Percentiles rank a stretch among this genome's conserved stretches.
phyloP scores from a whole-genome alignment of 1,140 invertebrate genomes.

The Phocides pigmalion region DNA sequence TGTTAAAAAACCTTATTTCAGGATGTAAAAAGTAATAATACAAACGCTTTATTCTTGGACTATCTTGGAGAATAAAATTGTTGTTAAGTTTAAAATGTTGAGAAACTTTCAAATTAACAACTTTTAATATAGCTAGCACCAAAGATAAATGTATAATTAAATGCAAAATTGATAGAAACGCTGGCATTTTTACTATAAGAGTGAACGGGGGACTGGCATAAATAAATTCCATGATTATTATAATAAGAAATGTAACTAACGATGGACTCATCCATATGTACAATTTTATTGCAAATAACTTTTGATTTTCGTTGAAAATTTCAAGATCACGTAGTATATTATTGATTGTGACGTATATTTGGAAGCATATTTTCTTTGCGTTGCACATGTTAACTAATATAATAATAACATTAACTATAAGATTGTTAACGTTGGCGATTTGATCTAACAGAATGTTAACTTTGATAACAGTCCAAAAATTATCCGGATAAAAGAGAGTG shows the following conservation, averaged over 20 bases:
- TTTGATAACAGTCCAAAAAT: slow-evolving; percentile 38
- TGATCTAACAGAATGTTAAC: slow-evolving; percentile 45
- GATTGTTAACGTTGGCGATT: slow-evolving; percentile 52
- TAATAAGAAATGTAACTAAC: slow-evolving; percentile 36
- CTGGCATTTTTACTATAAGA: slow-evolving; percentile 54
- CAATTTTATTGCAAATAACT: slow-evolving; percentile 51
- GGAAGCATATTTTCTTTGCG: slow-evolving; percentile 33
- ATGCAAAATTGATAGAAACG: slow-evolving; percentile 53
- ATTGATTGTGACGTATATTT: slow-evolving; percentile 46
- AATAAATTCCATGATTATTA: slow-evolving; percentile 51
- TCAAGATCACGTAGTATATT: slow-evolving; percentile 46
- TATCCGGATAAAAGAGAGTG: slow-evolving; percentile 21
- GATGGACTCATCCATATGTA: slow-evolving; percentile 46
- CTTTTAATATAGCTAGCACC: slow-evolving; percentile 52
- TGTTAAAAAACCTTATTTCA: slow-evolving; percentile 49
- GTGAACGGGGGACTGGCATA: slow-evolving; percentile 44
- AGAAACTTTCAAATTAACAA: slow-evolving; percentile 50
- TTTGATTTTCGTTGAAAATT: slow-evolving; percentile 40
- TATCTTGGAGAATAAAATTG: slow-evolving; percentile 29
- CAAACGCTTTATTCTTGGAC: slow-evolving; percentile 10
- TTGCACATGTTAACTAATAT: slow-evolving; percentile 44
- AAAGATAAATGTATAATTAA: slow-evolving; percentile 57
- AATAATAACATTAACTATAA: slow-evolving; percentile 49
- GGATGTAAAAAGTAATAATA: slow-evolving; percentile 43
- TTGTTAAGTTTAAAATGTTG: slow-evolving; percentile 36